Evolutionary conservation across 2,888 invertebrate genomes (phyloP), one percentile per base, ranked within the genome.

Genomic region (Catocala fraxini): DNA sequence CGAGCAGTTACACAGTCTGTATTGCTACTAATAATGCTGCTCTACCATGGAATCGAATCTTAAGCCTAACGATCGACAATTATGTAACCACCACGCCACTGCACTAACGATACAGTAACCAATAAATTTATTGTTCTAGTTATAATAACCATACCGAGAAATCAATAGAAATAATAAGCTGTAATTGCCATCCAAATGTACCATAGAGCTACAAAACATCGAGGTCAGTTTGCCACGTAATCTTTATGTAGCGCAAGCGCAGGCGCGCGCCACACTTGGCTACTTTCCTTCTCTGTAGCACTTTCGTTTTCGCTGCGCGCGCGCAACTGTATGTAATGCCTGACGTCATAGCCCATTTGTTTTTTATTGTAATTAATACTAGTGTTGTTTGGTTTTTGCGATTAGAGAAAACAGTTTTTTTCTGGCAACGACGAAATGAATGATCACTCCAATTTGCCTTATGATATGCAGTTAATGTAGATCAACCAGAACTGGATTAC

Each of bases 241-340:
- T 66, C 63, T 65, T 59, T 59, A 73, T 68, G 78, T 71, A 55
- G 71, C 56, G 57, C 76, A 69, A 53, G 73, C 71, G 61, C 70
- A 55, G 61, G 59, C 68, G 63, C 55, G 59, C 70, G 77, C 65
- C 65, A 72, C 73, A 79, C 80, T 78, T 79, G 69, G 49, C 65
- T 71, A 84, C 87, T 87, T 84, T 87, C 87, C 65, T 73, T 86
- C 82, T 83, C 83, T 56, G 59, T 69, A 52, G 72, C 72, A 85
- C 86, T 88, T 88, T 87, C 87, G 79, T 79, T 87, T 86, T 86
- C 85, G 67, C 73, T 71, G 73, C 61, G 69, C 57, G 48, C 56
- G 68, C 71, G 71, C 70, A 68, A 63, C 58, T 45, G 58, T 60
- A 55, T 73, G 70, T 67, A 66, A 59, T 61, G 43, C 4, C 55